A percentile compares a stretch with the other conserved stretches of the same genome.
Evolutionary conservation across 1,140 invertebrate species (phyloP).

Genomic region (Ruditapes philippinarum): DNA sequence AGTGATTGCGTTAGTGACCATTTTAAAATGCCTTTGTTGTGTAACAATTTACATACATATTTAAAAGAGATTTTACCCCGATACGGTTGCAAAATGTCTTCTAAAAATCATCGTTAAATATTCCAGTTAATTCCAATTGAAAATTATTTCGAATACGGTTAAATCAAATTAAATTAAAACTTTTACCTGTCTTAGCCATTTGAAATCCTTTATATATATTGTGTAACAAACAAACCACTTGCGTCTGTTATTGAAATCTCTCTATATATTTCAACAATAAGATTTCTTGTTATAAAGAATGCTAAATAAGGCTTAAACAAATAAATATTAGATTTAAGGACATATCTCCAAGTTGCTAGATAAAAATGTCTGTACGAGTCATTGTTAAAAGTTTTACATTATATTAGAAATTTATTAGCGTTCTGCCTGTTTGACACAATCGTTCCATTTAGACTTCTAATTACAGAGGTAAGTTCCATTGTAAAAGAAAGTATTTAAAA

Average conservation of each 20-base stretch:
- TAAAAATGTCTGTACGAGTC: background rate
- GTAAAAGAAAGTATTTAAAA: constrained; percentile 13
- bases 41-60: too few relatives aligned
- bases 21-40: too few relatives aligned
- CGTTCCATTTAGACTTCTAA: background rate
- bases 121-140: too few relatives aligned
- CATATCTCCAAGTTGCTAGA: background rate
- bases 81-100: too few relatives aligned
- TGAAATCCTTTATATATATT: background rate
- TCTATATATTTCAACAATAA: background rate
- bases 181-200: constrained; percentile 13
- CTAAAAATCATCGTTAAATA: too few relatives aligned
- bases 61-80: too few relatives aligned
- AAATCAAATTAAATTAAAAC: too few relatives aligned
- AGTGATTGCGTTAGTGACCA: too few relatives aligned
- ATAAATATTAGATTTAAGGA: constrained; percentile 15
- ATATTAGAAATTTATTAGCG: constrained; percentile 1
- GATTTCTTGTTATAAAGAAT: background rate
- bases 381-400: constrained; percentile 6
- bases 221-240: background rate
- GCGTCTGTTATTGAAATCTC: background rate
- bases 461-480: background rate
- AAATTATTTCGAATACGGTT: too few relatives aligned
- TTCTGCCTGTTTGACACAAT: background rate
- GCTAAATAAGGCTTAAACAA: constrained; percentile 14